Evolutionary conservation across 53 echinoderm and acorn worm species (phyloP), one percentile per base, ranked within the genome.

Genomic region (Echinometra lucunter): DNA sequence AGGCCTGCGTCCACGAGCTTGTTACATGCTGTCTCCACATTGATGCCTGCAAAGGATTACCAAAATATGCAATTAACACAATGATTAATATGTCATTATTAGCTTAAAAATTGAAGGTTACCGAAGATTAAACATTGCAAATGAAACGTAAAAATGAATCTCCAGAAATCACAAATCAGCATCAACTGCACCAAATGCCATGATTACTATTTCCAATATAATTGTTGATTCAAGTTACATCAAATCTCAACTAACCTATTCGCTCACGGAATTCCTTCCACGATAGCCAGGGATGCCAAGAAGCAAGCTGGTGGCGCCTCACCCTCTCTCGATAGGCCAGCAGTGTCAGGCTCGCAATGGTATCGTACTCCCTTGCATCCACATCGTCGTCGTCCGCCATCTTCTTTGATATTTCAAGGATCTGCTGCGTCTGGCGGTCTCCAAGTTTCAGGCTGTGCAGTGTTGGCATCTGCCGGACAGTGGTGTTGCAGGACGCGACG

Each of bases 261-360:
- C 91, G 91, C 19, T 90, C 42, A 17, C 66, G 58, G 66, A 90
- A 90, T 57, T 90, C 91, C 32, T 57, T 10, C 91, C 91, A 90
- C 56, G 91, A 90, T 57, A 90, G 58, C 57, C 91, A 90, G 32
- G 66, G 91, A 42, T 90, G 91, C 91, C 91, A 90, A 57, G 91
- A 32, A 30, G 91, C 91, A 23, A 57, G 91, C 37, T 90, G 45
- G 58, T 63, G 91, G 91, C 91, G 91, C 66, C 91, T 90, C 55
- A 90, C 58, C 37, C 91, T 90, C 91, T 90, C 91, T 57, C 91
- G 57, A 57, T 90, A 57, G 45, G 91, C 58, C 34, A 90, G 35
- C n/a, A 90, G 91, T 57, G 91, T 90, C 30, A 90, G 91, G 66
- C 56, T 19, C 58, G 55, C 58, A 30, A 90, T 58, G 91, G 91